These are phyloP conservation scores for Oligia fasciuncula DNA, from an alignment of 2,888 invertebrate species.

Conservation along the genomic window DNA sequence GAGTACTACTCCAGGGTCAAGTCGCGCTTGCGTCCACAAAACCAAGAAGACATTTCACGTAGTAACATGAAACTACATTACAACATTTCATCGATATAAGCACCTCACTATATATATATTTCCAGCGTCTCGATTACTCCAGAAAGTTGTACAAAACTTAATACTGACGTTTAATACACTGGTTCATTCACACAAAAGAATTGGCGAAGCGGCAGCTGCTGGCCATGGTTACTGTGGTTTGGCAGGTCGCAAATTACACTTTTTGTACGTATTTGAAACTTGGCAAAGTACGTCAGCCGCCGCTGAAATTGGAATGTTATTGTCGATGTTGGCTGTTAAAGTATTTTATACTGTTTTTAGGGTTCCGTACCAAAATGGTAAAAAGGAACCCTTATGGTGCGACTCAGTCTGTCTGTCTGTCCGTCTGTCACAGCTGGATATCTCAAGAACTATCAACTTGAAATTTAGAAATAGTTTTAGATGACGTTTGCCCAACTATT, in stretches of 20 bases:
- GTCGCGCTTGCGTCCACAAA: background rate
- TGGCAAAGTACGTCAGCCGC: constrained; percentile 55
- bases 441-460: too few relatives aligned
- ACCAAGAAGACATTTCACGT: background rate
- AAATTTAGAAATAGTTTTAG: too few relatives aligned
- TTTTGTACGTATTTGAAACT: constrained; percentile 63
- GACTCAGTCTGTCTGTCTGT: too few relatives aligned
- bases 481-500: background rate
- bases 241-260: constrained; percentile 64
- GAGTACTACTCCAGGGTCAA: background rate
- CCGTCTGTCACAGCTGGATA: too few relatives aligned
- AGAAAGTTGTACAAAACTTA: constrained; percentile 54
- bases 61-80: background rate
- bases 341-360: background rate
- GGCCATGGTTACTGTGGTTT: constrained; percentile 59
- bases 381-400: too few relatives aligned
- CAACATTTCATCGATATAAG: constrained; percentile 17
- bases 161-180: constrained; percentile 62
- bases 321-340: constrained; percentile 38
- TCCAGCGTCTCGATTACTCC: constrained; percentile 51
- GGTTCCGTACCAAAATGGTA: too few relatives aligned
- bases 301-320: constrained; percentile 56
- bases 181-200: constrained; percentile 60
- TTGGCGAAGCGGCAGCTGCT: constrained; percentile 59
- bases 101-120: constrained; percentile 1